Evolutionary conservation across 2,113 vertebrate genomes (phyloP), one percentile per base, ranked within the genome.

Genomic region (Rhipidura dahli): DNA sequence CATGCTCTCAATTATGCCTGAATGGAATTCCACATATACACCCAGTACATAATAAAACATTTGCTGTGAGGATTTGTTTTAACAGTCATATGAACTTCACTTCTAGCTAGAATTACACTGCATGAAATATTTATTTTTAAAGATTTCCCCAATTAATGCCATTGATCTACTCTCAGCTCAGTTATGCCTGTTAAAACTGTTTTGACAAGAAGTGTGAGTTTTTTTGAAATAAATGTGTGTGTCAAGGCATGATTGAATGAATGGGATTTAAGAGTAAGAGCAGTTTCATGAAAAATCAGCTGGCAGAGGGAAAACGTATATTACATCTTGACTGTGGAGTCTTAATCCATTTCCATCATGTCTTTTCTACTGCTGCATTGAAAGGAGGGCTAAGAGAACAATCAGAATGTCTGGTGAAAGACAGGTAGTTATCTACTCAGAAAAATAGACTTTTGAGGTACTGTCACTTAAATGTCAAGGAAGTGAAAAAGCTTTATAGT

Each of bases 231-330:
- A 86, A 84, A 68, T 92, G 22, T 79, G 28, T 71, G 42, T 93
- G 89, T 89, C 72, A 93, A 93, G 37, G n/a, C 79, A 39, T 82
- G 88, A 95, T 79, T 94, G 94, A 89, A 87, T 82, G 53, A 91
- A 47, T 59, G 42, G 56, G 56, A 81, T 83, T 90, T 86, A 89
- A 89, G 51, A 90, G 49, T 63, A 85, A 90, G 83, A 89, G 49
- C 50, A 88, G 60, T 93, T 88, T 92, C 44, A 75, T 50, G 60
- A 92, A 89, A 89, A 93, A 87, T 90, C 71, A 87, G 3, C 63
- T 88, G 68, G 35, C 35, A 69, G 31, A 78, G 45, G 26, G 57
- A 82, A 79, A 72, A 86, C 26, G 26, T 83, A 10, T 83, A 66
- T 82, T 93, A n/a, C 10, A 19, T 61, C 61, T 78, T 50, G 49